phyloP scores from a whole-genome alignment of 64 coral and sea anemone genomes.

The Montipora cactus region DNA sequence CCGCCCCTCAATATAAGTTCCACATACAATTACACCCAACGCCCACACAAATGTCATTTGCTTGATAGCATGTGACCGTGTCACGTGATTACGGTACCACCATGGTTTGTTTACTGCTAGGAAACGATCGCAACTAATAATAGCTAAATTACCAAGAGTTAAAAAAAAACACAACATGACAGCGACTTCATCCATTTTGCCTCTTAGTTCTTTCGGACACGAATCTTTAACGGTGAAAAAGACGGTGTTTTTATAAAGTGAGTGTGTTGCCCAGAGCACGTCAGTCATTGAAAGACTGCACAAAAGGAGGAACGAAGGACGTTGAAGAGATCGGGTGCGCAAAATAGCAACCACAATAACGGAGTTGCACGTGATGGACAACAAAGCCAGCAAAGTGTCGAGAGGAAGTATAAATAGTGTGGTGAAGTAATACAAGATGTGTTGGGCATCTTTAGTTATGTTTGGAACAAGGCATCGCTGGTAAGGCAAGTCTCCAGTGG shows the following conservation, averaged over 20 bases:
- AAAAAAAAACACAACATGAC: background rate
- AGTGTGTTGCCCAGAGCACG: background rate
- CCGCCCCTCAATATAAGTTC: background rate
- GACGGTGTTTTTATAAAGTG: background rate
- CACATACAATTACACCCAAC: background rate
- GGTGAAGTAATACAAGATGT: background rate
- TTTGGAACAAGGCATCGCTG: background rate
- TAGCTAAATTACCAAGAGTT: background rate
- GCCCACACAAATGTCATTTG: background rate
- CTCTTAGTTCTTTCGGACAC: background rate
- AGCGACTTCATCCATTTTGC: background rate
- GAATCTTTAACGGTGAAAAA: background rate
- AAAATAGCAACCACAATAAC: background rate
- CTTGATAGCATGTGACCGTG: background rate
- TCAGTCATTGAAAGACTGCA: background rate
- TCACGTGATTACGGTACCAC: background rate
- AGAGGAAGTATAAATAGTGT: background rate
- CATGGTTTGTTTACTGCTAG: background rate
- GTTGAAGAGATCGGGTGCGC: background rate
- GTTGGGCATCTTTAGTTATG: background rate
- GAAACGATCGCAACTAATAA: background rate
- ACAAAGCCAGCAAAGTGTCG: background rate
- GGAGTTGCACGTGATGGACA: background rate
- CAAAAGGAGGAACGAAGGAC: background rate
- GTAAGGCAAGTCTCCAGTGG: background rate